These are phyloP conservation scores for Sardina pilchardus DNA, from an alignment of 2,113 vertebrate species.

Conservation along the genomic window DNA sequence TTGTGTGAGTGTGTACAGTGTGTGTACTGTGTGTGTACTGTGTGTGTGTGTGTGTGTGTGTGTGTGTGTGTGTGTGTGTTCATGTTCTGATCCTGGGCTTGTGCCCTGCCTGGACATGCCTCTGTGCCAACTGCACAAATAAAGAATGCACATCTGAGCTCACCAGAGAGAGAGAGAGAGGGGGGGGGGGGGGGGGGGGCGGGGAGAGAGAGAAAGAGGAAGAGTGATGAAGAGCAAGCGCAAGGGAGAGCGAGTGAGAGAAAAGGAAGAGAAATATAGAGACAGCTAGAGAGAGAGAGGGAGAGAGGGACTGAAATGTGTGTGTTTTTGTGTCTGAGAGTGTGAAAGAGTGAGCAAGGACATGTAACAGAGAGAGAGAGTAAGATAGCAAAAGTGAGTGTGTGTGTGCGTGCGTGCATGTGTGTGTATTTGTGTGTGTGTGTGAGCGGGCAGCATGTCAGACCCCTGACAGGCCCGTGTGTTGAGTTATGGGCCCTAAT, in stretches of 20 bases:
- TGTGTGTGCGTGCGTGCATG: not conserved
- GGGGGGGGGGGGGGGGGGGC: not conserved
- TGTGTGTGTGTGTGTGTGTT: conserved; percentile 12
- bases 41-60: not conserved
- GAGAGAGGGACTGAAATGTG: not conserved
- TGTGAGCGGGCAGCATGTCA: not conserved
- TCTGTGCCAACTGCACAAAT: conserved; percentile 38
- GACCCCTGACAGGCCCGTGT: not conserved
- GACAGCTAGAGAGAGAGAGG: not conserved
- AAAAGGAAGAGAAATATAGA: not conserved
- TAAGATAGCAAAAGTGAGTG: not conserved
- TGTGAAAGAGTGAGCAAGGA: not conserved
- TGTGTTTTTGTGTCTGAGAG: not conserved
- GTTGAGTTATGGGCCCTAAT: conserved; percentile 3
- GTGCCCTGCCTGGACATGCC: conserved; percentile 4
- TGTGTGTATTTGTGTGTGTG: conserved; percentile 3
- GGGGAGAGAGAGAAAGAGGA: not conserved
- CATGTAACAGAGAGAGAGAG: not conserved
- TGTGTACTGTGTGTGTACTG: not conserved
- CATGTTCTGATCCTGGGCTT: conserved; percentile 11
- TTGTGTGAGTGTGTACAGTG: not conserved
- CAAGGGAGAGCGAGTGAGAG: not conserved
- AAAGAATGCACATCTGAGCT: not conserved
- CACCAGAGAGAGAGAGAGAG: not conserved
- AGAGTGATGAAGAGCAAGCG: not conserved